These are phyloP conservation scores for Cyprinodon variegatus DNA, from an alignment of 2,113 vertebrate genomes.

Conservation along the genomic window DNA sequence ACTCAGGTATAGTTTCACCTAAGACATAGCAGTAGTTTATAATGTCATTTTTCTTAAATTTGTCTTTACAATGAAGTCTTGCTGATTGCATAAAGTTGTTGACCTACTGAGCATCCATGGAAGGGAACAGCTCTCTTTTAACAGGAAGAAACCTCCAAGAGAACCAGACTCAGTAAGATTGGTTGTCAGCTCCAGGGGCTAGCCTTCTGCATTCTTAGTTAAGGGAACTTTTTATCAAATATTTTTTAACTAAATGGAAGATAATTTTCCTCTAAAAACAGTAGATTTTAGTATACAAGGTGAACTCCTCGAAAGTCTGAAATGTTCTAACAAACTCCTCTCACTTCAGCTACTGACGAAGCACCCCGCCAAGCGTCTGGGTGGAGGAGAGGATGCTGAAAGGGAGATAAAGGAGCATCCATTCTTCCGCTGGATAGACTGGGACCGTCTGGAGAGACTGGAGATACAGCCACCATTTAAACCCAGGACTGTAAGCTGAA, in stretches of 20 bases:
- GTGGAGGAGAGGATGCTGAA: slow-evolving; percentile 85
- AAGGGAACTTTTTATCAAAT: not conserved
- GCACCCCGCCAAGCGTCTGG: slow-evolving; percentile 87
- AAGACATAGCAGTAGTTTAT: too few species aligned
- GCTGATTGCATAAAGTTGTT: too few species aligned
- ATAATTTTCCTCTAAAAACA: not conserved
- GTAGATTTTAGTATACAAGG: not conserved
- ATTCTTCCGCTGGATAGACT: slow-evolving; percentile 94
- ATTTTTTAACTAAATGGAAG: not conserved
- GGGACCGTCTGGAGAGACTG: slow-evolving; percentile 88
- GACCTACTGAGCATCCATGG: too few species aligned
- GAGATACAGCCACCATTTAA: slow-evolving; percentile 89
- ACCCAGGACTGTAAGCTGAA: slow-evolving; percentile 87
- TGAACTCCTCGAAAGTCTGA: not conserved
- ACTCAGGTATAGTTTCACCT: too few species aligned
- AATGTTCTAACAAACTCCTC: not conserved
- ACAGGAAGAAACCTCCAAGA: not conserved
- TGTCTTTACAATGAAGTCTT: too few species aligned
- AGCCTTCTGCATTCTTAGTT: not conserved
- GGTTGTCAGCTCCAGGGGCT: too few species aligned
- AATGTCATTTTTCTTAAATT: too few species aligned
- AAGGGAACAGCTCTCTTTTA: not conserved
- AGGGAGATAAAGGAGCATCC: slow-evolving; percentile 87
- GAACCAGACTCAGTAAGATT: too few species aligned
- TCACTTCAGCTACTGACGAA: slow-evolving; percentile 86